Conservation (phyloP, 2,797 vertebrate genomes). For the Leptodactylus fallax region DNA sequence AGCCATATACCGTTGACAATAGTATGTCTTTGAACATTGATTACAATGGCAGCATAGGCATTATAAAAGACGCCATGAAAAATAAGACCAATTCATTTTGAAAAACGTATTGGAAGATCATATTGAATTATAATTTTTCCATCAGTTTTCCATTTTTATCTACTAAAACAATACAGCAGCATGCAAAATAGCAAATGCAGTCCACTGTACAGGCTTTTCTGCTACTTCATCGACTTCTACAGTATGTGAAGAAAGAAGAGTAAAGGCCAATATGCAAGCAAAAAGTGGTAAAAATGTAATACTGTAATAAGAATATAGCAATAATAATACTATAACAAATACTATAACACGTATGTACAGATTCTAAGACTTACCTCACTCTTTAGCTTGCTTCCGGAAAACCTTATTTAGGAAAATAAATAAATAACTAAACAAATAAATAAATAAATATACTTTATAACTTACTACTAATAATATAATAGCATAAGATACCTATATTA, state of each 20-base stretch:
- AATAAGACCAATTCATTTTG: too few relatives aligned
- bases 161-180: too few relatives aligned
- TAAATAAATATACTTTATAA: not conserved
- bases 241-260: not conserved
- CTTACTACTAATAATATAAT: slow-evolving; percentile 19
- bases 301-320: not conserved
- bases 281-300: too few relatives aligned
- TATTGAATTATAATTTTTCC: too few relatives aligned
- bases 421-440: slow-evolving; percentile 50
- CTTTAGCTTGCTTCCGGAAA: slow-evolving; percentile 97
- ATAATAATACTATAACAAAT: not conserved
- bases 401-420: slow-evolving; percentile 77
- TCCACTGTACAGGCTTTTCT: not conserved
- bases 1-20: too few relatives aligned
- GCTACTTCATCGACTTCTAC: too few relatives aligned
- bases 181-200: not conserved
- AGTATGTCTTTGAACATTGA: too few relatives aligned
- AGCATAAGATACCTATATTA: too few relatives aligned
- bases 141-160: too few relatives aligned
- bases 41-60: too few relatives aligned
- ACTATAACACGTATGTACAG: not conserved
- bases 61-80: too few relatives aligned
- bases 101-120: too few relatives aligned
- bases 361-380: slow-evolving; percentile 86
- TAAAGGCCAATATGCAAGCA: not conserved